Percentiles rank a stretch among this genome's conserved stretches.
phyloP scores from a whole-genome alignment of 2,888 invertebrate genomes.

The Resseliella maxima region DNA sequence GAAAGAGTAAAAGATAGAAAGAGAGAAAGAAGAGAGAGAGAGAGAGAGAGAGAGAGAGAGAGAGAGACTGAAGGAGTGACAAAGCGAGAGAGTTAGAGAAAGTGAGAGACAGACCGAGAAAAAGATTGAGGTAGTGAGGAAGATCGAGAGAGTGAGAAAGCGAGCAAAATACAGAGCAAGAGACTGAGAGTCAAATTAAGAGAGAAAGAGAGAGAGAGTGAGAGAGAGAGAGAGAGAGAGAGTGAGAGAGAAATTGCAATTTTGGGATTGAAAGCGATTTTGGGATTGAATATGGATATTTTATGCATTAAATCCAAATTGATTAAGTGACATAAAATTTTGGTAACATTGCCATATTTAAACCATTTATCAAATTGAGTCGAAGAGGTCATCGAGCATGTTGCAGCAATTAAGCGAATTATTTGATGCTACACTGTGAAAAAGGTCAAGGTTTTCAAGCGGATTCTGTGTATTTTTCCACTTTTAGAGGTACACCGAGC shows the following conservation, averaged over 20 bases:
- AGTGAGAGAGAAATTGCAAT: neutral
- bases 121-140: neutral
- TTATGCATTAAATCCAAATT: neutral
- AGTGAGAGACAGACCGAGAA: neutral
- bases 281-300: neutral
- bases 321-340: too few species aligned
- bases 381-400: neutral
- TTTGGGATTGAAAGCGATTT: neutral
- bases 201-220: neutral
- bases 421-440: neutral
- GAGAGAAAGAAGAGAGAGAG: neutral
- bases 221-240: neutral
- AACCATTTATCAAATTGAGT: neutral
- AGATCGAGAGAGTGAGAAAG: neutral
- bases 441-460: conserved; percentile 34
- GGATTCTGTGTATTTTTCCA: neutral
- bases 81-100: neutral
- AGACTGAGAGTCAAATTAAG: too few species aligned
- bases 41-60: neutral
- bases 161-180: neutral
- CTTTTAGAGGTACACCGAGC: neutral
- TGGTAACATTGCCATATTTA: neutral
- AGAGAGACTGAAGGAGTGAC: neutral
- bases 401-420: neutral
- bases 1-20: neutral